Evolutionary conservation across 2,888 invertebrate species (phyloP), one percentile per base, ranked within the genome.

Genomic region (Oxycera nigricornis): DNA sequence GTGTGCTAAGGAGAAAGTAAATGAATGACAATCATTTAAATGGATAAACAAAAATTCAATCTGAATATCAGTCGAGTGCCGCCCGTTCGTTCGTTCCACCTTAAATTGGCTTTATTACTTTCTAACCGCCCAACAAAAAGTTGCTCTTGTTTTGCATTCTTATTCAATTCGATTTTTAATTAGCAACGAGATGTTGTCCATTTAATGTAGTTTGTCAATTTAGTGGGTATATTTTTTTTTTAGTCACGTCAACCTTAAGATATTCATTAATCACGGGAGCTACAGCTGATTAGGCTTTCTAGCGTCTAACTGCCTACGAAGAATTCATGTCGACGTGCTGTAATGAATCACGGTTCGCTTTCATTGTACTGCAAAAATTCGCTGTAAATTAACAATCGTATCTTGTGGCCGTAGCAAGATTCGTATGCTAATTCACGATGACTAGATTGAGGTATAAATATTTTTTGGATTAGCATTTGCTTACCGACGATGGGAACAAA

Each of bases 201-300:
- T 2, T 46, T 46, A 46, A 46, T 46, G 46, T 46, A 46, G 46
- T 46, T 46, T 46, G 46, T 46, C 46, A 46, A 46, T 46, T 46
- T 46, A 46, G 46, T 11, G n/a, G n/a, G n/a, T n/a, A n/a, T n/a
- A n/a, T 17, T 7, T 46, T 46, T 17, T 7, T 14, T 17, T 46
- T 46, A 17, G 46, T n/a, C 46, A 46, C 17, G 11, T 46, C 46
- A 11, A 46, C 46, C 17, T 17, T 46, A 46, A 46, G 46, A 46
- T 46, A n/a, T 14, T 17, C 11, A 17, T 14, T 46, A 46, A 46
- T 46, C n/a, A 14, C 46, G 17, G 46, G 46, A 46, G 46, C 46
- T 14, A 46, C 17, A n/a, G 46, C 46, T 46, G 46, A 46, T 46
- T 46, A 46, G 17, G n/a, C 14, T 46, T 46, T 46, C 46, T 46